Evolutionary conservation across 2,888 invertebrate genomes (phyloP).

Genomic region (Anthophora plumipes): DNA sequence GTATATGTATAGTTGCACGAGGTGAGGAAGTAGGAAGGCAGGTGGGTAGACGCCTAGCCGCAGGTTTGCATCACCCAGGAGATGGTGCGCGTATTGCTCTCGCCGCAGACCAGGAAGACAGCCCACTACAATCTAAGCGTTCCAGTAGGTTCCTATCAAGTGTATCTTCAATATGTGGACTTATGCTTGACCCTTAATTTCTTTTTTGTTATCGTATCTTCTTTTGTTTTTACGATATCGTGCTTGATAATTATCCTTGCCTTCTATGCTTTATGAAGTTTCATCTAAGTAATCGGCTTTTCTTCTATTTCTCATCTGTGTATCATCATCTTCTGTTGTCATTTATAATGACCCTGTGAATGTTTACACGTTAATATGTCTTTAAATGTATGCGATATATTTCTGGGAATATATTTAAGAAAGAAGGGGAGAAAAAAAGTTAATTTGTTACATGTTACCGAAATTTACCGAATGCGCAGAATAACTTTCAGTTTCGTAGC

Average conservation of each 20-base stretch:
- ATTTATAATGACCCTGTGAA: neutral
- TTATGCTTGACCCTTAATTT: constrained; percentile 61
- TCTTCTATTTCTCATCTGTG: neutral
- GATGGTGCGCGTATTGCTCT: constrained; percentile 85
- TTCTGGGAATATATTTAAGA: neutral
- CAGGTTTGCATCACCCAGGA: constrained; percentile 85
- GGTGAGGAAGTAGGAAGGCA: constrained; percentile 84
- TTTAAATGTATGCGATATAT: neutral
- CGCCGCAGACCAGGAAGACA: constrained; percentile 91
- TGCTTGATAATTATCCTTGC: constrained; percentile 26
- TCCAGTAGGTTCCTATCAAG: constrained; percentile 90
- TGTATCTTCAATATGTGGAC: constrained; percentile 65
- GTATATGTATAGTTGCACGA: constrained; percentile 83
- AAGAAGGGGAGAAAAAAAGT: neutral
- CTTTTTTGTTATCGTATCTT: constrained; percentile 50
- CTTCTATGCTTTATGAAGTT: neutral
- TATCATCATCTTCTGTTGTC: neutral
- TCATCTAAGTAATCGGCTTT: neutral
- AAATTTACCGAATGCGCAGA: neutral
- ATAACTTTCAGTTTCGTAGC: neutral
- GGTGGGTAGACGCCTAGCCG: constrained; percentile 86
- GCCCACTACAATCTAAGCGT: constrained; percentile 93
- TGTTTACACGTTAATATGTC: neutral
- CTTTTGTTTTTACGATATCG: constrained; percentile 39
- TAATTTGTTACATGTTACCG: neutral